phyloP scores from a whole-genome alignment of 2,113 vertebrate species.

The Erpornis zantholeuca region DNA sequence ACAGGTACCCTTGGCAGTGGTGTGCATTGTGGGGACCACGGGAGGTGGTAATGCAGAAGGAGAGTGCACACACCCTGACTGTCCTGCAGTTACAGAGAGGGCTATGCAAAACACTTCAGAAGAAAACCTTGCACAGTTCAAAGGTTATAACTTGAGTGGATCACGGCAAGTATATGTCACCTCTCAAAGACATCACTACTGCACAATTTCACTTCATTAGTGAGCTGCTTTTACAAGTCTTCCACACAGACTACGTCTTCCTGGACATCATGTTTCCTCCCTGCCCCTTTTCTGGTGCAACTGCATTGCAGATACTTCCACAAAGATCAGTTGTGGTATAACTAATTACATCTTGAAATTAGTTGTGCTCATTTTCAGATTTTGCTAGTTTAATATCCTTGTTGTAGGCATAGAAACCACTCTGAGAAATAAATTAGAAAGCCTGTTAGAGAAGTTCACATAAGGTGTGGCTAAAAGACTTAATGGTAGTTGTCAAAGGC shows the following conservation, averaged over 20 bases:
- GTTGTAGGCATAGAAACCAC: neutral
- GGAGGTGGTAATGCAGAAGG: neutral
- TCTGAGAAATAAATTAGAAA: neutral
- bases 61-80: too few relatives aligned
- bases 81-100: neutral
- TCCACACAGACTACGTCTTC: neutral
- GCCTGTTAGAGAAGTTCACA: neutral
- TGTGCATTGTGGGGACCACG: too few relatives aligned
- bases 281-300: neutral
- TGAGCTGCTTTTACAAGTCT: neutral
- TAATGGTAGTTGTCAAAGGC: neutral
- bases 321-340: neutral
- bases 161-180: neutral
- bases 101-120: neutral
- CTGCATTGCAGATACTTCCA: neutral
- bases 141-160: neutral
- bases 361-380: neutral
- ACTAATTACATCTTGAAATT: neutral
- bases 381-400: neutral
- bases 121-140: neutral
- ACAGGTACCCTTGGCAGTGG: neutral
- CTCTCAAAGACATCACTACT: neutral
- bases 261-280: neutral
- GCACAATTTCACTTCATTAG: neutral
- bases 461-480: neutral